Base-by-base conservation (phyloP, 2,113 vertebrate species). In the Perca schrenkii region DNA sequence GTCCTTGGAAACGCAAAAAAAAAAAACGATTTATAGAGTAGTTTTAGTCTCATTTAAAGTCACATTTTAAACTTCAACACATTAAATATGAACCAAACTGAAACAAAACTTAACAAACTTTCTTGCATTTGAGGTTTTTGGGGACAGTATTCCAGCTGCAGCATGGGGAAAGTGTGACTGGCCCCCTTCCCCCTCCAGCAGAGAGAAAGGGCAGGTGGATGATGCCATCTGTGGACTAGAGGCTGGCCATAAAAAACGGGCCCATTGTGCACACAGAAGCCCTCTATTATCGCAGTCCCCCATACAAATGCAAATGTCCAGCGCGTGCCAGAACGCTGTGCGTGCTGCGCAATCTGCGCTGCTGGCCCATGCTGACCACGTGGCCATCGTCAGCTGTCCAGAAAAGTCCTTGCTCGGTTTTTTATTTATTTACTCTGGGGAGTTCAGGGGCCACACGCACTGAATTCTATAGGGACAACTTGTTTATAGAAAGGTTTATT, bases 241-340 rank as follows among this genome's bases (percentile, higher is more conserved):
- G 90, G 74, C 89, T 79, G 86, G 57, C 91, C 89, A 66, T 87
- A 88, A 95, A 28, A 28, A 92, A 81, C 88, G 80, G 83, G 60
- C 82, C 72, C 89, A 94, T 95, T 95, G 94, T 95, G 86, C 58
- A 28, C 86, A 56, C 91, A 92, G 90, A 93, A 92, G 88, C 91
- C 88, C 87, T 87, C 92, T 83, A 93, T 94, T 93, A 92, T 94
- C 88, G 91, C 66, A 22, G 40, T 2, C 1, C 28, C n/a, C 80
- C 87, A 95, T 95, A 93, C 93, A 95, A 83, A 96, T 95, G 95
- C 90, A 95, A 95, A 96, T 95, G 77, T 83, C 0, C 50, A 91
- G 92, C 95, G 95, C 95, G 95, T 96, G 95, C 95, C 95, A 95
- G 91, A 93, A 90, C 86, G 86, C 87, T 77, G 80, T 74, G 86